Base-by-base conservation (phyloP, 2,797 vertebrate genomes). In the Pseudochaenichthys georgianus region DNA sequence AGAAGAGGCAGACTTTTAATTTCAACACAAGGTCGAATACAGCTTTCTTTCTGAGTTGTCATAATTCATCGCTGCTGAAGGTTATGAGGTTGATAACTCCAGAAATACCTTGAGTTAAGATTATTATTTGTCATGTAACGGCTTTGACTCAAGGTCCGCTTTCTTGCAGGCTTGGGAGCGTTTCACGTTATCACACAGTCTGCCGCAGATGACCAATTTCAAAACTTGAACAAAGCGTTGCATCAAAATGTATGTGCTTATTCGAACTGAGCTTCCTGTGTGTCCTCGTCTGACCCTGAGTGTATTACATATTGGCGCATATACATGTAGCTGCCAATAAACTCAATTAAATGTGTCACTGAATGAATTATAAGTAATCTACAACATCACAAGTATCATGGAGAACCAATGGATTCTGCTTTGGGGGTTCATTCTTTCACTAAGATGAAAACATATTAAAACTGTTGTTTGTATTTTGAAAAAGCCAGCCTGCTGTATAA, bases 391-490 rank as follows among this genome's bases (percentile, higher is more conserved):
- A 23, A 23, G 23, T 10, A 12, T 55, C 28, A 28, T 31, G 13
- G 0, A 7, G 34, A 65, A 41, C 28, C n/a, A 31, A 13, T 21
- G 19, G 12, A 3, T 15, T 15, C 34, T 54, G 42, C 47, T 67
- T 43, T 21, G 21, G 28, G 58, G 58, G 12, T 47, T 74, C 46
- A 42, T 6, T 15, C 21, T 55, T 66, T 41, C 16, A 54, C 78
- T 67, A 59, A 42, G 59, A 63, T 60, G 48, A 71, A 76, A 28
- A 77, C 58, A 53, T 82, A 81, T 57, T 69, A 54, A 83, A 70
- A 77, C 54, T 9, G n/a, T 77, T 86, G n/a, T 77, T 86, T 85
- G 78, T 54, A 69, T 82, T 83, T 73, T 70, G 21, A 46, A 71
- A 38, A 74, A 73, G 48, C 53, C 68, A 50, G 45, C 55, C 68